These are phyloP conservation scores for Aphelocoma californica DNA, from an alignment of 2,797 vertebrate species.

Conservation along the genomic window DNA sequence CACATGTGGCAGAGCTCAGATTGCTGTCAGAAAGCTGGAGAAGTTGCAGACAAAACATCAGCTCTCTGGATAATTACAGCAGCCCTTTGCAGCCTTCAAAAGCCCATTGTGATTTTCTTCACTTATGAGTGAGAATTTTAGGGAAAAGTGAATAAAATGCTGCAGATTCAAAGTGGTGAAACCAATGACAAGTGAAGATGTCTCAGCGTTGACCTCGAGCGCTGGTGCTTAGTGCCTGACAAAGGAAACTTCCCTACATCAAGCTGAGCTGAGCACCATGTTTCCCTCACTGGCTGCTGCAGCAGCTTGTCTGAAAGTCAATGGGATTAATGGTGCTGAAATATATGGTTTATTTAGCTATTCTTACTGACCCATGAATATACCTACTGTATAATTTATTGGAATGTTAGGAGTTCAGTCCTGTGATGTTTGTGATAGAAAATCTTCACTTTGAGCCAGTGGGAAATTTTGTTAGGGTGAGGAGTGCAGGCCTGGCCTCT, in stretches of 20 bases:
- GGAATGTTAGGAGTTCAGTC: neutral
- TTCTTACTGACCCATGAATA: neutral
- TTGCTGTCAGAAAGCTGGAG: neutral
- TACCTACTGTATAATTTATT: constrained; percentile 7
- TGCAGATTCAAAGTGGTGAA: neutral
- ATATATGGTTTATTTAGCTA: constrained; percentile 32
- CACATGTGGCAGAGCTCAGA: neutral
- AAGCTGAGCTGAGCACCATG: neutral
- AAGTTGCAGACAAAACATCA: neutral
- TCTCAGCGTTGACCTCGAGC: rapidly evolving
- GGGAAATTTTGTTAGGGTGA: constrained; percentile 50
- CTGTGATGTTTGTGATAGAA: neutral
- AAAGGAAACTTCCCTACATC: neutral
- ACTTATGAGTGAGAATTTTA: neutral
- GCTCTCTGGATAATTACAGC: neutral
- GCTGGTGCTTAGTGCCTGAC: rapidly evolving
- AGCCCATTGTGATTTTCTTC: neutral
- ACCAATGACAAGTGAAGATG: rapidly evolving
- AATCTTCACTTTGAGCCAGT: neutral
- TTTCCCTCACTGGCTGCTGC: neutral
- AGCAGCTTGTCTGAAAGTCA: neutral
- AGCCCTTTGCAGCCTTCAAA: neutral
- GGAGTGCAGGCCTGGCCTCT: constrained; percentile 25
- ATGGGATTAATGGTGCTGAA: neutral
- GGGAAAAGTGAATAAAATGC: neutral